phyloP scores from a whole-genome alignment of 1,140 invertebrate species.

The Pachypeltis micranthus region DNA sequence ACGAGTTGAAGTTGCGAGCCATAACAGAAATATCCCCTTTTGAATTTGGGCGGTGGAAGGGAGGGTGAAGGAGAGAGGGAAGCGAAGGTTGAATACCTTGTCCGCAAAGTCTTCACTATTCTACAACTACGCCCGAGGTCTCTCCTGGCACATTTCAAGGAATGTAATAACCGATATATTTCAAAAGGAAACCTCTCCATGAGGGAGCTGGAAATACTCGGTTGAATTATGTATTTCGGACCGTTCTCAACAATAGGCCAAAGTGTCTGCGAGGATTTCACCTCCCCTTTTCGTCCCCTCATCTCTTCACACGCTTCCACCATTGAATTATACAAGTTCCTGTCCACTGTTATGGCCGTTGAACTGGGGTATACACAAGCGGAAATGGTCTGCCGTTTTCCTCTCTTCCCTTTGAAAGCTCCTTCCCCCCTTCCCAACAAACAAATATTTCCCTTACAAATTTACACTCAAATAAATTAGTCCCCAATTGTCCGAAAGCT shows the following conservation, averaged over 20 bases:
- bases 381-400: not conserved
- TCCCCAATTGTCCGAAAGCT: not conserved
- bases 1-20: too few relatives aligned
- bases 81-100: not conserved
- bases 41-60: too few relatives aligned
- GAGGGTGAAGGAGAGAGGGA: not conserved
- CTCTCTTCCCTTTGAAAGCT: too few relatives aligned
- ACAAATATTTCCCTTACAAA: conserved; percentile 2
- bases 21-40: not conserved
- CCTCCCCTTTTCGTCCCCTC: not conserved
- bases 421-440: not conserved
- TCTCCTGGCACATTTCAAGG: not conserved
- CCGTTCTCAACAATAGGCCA: conserved; percentile 7
- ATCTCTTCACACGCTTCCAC: not conserved
- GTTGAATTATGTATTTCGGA: conserved; percentile 5
- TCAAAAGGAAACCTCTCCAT: not conserved
- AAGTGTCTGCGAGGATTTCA: not conserved
- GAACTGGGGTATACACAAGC: not conserved
- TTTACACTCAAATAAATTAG: not conserved
- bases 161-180: conserved; percentile 9
- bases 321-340: conserved; percentile 1
- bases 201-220: not conserved
- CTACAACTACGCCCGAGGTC: not conserved
- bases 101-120: not conserved
- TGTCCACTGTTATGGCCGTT: not conserved